These are phyloP conservation scores for Lontra canadensis DNA, from an alignment of 2,113 vertebrate species.

Conservation along the genomic window DNA sequence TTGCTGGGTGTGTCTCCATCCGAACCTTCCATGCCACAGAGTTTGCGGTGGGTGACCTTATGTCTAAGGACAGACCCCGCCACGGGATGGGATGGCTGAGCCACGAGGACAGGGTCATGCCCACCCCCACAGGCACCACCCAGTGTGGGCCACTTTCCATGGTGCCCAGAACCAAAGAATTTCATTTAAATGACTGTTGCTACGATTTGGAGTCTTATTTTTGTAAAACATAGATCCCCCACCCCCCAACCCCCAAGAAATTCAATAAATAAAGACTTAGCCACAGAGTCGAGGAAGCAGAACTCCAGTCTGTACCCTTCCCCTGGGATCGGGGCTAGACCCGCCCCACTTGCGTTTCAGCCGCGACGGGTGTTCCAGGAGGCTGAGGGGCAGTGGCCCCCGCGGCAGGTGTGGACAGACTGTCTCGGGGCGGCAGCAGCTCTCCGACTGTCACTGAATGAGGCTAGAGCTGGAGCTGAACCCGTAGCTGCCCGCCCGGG, in stretches of 20 bases:
- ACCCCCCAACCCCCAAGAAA: conserved; percentile 73
- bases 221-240: conserved; percentile 64
- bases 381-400: conserved; percentile 45
- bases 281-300: conserved; percentile 77
- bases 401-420: conserved; percentile 79
- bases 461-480: conserved; percentile 91
- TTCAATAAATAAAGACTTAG: conserved; percentile 87
- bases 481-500: conserved; percentile 91
- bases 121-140: neutral
- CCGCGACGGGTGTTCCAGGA: conserved; percentile 73
- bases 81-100: neutral
- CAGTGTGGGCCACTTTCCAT: neutral
- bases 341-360: conserved; percentile 71
- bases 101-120: neutral
- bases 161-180: conserved; percentile 72
- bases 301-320: conserved; percentile 74
- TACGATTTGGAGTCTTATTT: conserved; percentile 68
- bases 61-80: neutral
- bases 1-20: neutral
- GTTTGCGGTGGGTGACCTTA: neutral
- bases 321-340: conserved; percentile 53
- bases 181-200: conserved; percentile 77
- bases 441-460: conserved; percentile 90
- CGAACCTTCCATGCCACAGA: neutral
- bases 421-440: conserved; percentile 69